A percentile compares a stretch with the other conserved stretches of the same genome.
Evolutionary conservation across 2,113 vertebrate genomes (phyloP).

Genomic region (Tenrec ecaudatus): DNA sequence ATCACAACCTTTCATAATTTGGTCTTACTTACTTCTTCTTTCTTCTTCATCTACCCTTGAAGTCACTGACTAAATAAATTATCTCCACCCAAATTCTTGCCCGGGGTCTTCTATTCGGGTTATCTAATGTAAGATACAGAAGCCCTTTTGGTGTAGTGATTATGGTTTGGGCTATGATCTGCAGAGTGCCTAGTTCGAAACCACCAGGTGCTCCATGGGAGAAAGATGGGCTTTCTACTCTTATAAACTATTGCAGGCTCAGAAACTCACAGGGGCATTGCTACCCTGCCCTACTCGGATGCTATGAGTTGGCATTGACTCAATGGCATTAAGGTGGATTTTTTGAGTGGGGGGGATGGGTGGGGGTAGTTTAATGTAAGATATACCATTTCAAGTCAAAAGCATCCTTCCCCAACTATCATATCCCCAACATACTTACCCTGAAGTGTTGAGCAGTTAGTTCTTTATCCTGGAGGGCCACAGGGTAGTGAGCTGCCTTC

Average conservation of each 20-base stretch:
- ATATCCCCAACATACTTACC: background rate
- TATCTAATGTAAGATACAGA: background rate
- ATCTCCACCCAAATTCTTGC: background rate
- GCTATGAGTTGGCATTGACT: background rate
- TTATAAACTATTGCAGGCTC: background rate
- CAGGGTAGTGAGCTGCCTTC: conserved; percentile 85
- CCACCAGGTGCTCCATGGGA: background rate
- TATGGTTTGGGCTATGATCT: background rate
- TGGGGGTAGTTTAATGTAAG: background rate
- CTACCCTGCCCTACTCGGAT: background rate
- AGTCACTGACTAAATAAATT: background rate
- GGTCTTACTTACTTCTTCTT: background rate
- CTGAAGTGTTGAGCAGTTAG: conserved; percentile 72
- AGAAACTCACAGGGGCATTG: background rate
- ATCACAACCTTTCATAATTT: background rate
- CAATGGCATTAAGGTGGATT: background rate
- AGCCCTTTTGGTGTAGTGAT: background rate
- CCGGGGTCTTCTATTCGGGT: background rate
- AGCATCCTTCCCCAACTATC: background rate
- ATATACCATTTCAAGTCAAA: background rate
- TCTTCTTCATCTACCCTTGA: background rate
- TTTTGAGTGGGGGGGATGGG: too few species aligned
- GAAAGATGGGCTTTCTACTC: too few species aligned
- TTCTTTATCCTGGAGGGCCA: conserved; percentile 74
- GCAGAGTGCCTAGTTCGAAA: background rate